Evolutionary conservation across 2,888 invertebrate species (phyloP), one percentile per base, ranked within the genome.

Genomic region (Drosophila cognata): DNA sequence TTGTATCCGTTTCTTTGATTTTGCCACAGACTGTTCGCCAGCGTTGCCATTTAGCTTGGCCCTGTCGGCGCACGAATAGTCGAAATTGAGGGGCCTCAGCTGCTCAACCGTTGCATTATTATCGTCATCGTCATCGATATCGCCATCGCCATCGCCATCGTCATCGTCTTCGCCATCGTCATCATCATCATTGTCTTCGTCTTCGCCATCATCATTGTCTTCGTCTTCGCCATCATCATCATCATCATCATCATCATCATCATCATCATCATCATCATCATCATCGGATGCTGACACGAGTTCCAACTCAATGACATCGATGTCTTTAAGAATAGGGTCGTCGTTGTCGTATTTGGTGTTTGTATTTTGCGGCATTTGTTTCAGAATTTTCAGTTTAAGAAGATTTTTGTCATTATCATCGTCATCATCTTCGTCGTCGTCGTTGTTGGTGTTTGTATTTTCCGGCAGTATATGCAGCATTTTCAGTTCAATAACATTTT

Each of bases 241-340:
- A 0, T 61, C 65, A 6, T 77, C 81, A 10, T 72, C 66, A 38
- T 68, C 74, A 2, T 70, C 77, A 6, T 74, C 71, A 5, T 61
- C 73, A n/a, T 77, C 81, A 21, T 77, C 81, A n/a, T 79, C 79
- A 29, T 81, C 83, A 13, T 78, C 77, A 10, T 72, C 82, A 0
- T 68, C 78, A 2, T 71, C 78, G 33, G 11, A 11, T 33, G 1
- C 33, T 0, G 33, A 11, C 10, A 11, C 0, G 11, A 33, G 0
- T 33, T 11, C 33, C 33, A 33, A 11, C 33, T 33, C 81, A 56
- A 77, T 71, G 13, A 79, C 57, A 66, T 72, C 80, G 18, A 78
- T 60, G 31, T 82, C 70, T 51, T 80, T 77, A 2, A 74, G 67
- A 38, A 59, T 52, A 1, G 25, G 43, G 48, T 38, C 67, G 50